Conservation (phyloP, 2,113 vertebrate species). For the Bubo blakistoni region DNA sequence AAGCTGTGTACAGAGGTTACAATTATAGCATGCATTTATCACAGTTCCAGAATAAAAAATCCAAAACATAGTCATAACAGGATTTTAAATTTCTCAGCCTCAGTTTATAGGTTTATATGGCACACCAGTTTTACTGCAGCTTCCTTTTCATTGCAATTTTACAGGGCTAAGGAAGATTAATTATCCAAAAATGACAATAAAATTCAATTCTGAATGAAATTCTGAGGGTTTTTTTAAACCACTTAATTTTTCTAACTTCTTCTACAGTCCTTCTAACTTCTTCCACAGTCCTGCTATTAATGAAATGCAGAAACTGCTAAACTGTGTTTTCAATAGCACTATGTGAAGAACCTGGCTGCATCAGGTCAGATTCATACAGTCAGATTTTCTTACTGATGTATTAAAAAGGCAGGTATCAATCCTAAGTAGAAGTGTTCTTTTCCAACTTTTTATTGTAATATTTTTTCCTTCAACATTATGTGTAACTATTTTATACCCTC, state of each 20-base stretch:
- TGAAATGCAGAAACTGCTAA: neutral
- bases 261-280: neutral
- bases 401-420: neutral
- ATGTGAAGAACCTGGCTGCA: neutral
- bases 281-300: neutral
- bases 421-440: neutral
- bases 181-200: neutral
- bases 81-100: neutral
- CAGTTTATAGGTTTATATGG: neutral
- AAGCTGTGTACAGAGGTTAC: neutral
- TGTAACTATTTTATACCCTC: neutral
- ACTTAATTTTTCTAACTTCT: neutral
- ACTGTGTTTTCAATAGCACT: neutral
- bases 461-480: neutral
- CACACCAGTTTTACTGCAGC: neutral
- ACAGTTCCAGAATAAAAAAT: neutral
- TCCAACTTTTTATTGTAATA: neutral
- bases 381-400: neutral
- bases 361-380: neutral
- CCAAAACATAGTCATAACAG: neutral
- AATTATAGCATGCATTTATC: slow-evolving; percentile 21
- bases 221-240: neutral
- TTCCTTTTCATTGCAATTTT: neutral
- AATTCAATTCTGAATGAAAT: neutral
- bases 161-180: neutral